Evolutionary conservation across 2,113 vertebrate genomes (phyloP).

Genomic region (Cochlearius cochlearius): DNA sequence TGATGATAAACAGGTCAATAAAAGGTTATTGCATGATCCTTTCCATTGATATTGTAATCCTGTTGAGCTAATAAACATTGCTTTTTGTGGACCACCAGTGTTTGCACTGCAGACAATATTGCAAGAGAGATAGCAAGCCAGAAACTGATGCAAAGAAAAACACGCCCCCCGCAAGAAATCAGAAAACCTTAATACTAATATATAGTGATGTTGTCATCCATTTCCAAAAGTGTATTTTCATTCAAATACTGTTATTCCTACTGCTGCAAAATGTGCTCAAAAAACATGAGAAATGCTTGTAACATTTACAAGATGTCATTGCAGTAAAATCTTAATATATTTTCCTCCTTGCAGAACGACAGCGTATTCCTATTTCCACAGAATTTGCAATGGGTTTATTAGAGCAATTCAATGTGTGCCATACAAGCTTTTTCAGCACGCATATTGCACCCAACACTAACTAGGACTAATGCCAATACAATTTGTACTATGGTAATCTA

Average conservation of each 20-base stretch:
- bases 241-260: neutral
- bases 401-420: neutral
- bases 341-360: neutral
- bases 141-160: neutral
- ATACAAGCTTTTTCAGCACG: neutral
- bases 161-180: rapidly evolving
- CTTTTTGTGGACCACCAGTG: slow-evolving; percentile 1
- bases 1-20: slow-evolving; percentile 62
- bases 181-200: neutral
- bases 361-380: neutral
- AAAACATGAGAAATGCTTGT: neutral
- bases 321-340: neutral
- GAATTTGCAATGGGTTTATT: neutral
- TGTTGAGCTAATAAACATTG: slow-evolving; percentile 52
- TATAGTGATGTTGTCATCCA: neutral
- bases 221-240: neutral
- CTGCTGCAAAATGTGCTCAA: neutral
- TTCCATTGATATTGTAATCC: slow-evolving; percentile 59
- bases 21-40: slow-evolving; percentile 60
- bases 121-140: neutral
- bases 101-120: neutral
- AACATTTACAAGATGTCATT: neutral
- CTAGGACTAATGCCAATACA: neutral
- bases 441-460: neutral
- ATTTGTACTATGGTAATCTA: neutral